A percentile compares a stretch with the other conserved stretches of the same genome.
Conservation (phyloP, 2,888 invertebrate genomes). For the Trichopria drosophilae region DNA sequence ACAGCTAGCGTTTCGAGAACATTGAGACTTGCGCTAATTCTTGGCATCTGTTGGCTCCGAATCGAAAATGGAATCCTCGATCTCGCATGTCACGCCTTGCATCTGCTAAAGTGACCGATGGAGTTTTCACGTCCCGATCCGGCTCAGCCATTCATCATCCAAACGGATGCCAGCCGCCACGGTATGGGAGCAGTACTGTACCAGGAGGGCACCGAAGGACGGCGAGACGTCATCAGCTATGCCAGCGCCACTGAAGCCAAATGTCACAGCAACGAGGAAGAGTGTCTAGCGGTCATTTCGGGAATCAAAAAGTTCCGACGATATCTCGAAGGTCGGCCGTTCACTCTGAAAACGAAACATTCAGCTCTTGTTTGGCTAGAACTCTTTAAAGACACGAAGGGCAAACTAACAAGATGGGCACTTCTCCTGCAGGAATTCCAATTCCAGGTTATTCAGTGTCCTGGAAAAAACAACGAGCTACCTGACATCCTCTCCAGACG, state of each 20-base stretch:
- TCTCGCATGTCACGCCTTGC: no score
- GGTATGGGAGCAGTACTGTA: no score
- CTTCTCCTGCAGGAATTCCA: conserved; percentile 30
- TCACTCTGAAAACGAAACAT: conserved; percentile 33
- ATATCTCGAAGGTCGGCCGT: conserved; percentile 30
- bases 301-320: conserved; percentile 14
- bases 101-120: no score
- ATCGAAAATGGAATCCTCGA: no score
- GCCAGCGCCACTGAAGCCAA: conserved; percentile 8
- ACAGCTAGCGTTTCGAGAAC: no score
- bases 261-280: conserved; percentile 14
- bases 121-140: no score
- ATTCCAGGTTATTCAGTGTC: conserved; percentile 29
- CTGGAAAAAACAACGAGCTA: conserved; percentile 29
- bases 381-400: conserved; percentile 23
- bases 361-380: conserved; percentile 35
- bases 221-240: no score
- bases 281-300: conserved; percentile 11
- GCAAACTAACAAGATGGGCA: conserved; percentile 34
- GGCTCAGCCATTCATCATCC: neutral
- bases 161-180: no score
- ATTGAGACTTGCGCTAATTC: no score
- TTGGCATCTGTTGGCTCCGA: no score
- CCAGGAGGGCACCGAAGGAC: no score
- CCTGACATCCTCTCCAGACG: conserved; percentile 31